phyloP scores from a whole-genome alignment of 2,888 invertebrate genomes.

The Vandiemenella viatica region DNA sequence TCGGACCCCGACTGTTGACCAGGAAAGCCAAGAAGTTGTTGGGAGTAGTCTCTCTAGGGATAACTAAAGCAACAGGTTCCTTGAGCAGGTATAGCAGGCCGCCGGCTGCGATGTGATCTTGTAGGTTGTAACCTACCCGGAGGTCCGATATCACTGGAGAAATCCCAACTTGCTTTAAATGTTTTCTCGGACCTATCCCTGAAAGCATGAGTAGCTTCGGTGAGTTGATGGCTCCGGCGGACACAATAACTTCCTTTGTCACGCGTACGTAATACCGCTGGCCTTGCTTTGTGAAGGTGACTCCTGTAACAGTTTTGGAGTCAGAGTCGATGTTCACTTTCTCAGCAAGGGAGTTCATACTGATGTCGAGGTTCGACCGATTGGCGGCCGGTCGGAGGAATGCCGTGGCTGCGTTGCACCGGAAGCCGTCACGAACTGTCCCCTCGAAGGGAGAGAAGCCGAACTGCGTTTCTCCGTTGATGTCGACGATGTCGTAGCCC shows the following conservation, averaged over 20 bases:
- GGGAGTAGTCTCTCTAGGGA: slow-evolving; percentile 1
- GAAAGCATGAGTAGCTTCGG: slow-evolving; percentile 17
- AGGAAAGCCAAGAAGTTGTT: neutral
- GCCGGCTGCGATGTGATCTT: slow-evolving; percentile 26
- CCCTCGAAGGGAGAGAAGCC: slow-evolving; percentile 14
- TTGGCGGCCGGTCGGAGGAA: slow-evolving; percentile 18
- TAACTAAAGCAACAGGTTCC: neutral
- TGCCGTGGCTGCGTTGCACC: slow-evolving; percentile 20
- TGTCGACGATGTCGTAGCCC: slow-evolving; percentile 17
- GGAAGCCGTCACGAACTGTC: slow-evolving; percentile 17
- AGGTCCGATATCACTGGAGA: slow-evolving; percentile 9
- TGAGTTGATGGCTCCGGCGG: slow-evolving; percentile 16
- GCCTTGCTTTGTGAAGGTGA: slow-evolving; percentile 14
- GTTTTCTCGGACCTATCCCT: slow-evolving; percentile 14
- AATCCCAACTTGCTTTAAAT: slow-evolving; percentile 12
- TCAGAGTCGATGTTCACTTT: slow-evolving; percentile 19
- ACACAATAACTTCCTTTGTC: slow-evolving; percentile 15
- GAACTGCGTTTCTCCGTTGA: slow-evolving; percentile 12
- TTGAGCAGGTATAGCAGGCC: neutral
- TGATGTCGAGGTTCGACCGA: slow-evolving; percentile 19
- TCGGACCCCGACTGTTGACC: slow-evolving; percentile 4
- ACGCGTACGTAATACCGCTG: slow-evolving; percentile 5
- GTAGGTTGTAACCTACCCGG: slow-evolving; percentile 33
- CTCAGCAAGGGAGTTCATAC: slow-evolving; percentile 22
- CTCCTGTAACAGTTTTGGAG: slow-evolving; percentile 22